These are phyloP conservation scores for Teleogryllus oceanicus DNA, from an alignment of 2,888 invertebrate species.

Conservation along the genomic window DNA sequence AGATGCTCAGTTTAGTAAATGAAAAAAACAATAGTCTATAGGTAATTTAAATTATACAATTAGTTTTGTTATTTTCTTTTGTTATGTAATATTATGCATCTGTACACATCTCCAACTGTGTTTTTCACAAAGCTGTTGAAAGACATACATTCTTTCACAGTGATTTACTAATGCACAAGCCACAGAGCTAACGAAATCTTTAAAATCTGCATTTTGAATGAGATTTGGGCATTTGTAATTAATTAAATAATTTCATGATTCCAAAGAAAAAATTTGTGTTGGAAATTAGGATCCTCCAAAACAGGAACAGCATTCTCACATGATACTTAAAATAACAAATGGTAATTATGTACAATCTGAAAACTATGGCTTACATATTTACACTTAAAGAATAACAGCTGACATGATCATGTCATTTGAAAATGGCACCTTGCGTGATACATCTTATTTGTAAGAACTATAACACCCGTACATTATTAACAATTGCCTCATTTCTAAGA, in stretches of 20 bases:
- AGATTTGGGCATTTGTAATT: neutral
- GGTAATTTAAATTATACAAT: too few relatives aligned
- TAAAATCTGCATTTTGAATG: neutral
- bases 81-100: too few relatives aligned
- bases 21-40: too few relatives aligned
- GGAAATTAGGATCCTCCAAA: neutral
- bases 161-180: too few relatives aligned
- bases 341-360: neutral
- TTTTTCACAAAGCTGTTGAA: too few relatives aligned
- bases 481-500: neutral
- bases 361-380: neutral
- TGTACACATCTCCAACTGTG: too few relatives aligned
- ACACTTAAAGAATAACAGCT: neutral
- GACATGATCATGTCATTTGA: neutral
- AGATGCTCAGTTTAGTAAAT: too few relatives aligned
- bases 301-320: neutral
- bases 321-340: neutral
- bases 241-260: too few relatives aligned
- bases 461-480: neutral
- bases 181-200: neutral
- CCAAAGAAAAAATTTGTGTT: neutral
- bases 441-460: too few relatives aligned
- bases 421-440: neutral
- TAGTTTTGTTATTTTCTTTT: too few relatives aligned
- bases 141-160: too few relatives aligned